These are phyloP conservation scores for Donacobius atricapilla DNA, from an alignment of 2,113 vertebrate genomes.

Conservation along the genomic window DNA sequence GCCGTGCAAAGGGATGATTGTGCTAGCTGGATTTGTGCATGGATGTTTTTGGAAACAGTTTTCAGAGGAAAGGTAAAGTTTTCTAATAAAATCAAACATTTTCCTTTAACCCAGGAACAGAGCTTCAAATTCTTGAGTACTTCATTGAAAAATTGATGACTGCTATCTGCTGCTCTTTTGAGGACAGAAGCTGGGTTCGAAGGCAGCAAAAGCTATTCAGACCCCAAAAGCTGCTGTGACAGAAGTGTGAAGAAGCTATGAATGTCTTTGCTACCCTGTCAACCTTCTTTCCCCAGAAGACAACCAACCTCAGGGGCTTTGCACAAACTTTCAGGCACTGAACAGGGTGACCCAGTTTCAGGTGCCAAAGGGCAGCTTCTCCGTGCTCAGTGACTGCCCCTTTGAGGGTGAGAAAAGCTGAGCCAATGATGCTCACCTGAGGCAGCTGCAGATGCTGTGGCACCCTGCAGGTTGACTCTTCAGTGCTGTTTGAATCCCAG, in stretches of 20 bases:
- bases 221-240: not conserved
- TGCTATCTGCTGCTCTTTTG: not conserved
- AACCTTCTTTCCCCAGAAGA: not conserved
- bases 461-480: not conserved
- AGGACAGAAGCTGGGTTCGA: not conserved
- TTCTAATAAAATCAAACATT: not conserved
- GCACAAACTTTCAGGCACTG: not conserved
- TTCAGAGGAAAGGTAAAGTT: not conserved
- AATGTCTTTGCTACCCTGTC: not conserved
- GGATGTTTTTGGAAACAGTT: not conserved
- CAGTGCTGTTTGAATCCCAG: constrained; percentile 46
- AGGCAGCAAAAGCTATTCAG: not conserved
- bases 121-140: not conserved
- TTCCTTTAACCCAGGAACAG: not conserved
- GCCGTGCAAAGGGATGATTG: not conserved
- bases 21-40: not conserved
- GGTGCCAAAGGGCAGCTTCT: not conserved
- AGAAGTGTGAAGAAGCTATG: not conserved
- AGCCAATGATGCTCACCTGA: not conserved
- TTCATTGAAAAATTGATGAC: not conserved
- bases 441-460: not conserved
- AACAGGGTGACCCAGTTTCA: not conserved
- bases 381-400: not conserved
- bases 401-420: not conserved
- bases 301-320: not conserved